Base-by-base conservation (phyloP, 1,140 invertebrate genomes). In the Drosophila tsacasi region DNA sequence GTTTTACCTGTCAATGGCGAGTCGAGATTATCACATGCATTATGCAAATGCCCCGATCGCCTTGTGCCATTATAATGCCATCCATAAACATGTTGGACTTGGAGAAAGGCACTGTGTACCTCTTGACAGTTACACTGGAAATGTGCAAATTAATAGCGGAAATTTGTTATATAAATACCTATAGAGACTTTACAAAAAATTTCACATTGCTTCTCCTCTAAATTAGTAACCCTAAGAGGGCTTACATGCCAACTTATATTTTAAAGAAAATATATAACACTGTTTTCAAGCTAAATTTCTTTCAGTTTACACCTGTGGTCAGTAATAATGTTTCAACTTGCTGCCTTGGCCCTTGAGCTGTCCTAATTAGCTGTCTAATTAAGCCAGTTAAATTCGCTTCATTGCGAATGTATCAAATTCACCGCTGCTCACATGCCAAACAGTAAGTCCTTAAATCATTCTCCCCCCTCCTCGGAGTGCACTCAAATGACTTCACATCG, bases 301-400 rank as follows among this genome's bases (percentile, higher is more conserved):
- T 54, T 23, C 35, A 39, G 35, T 57, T 23, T 25, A 25, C 47
- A n/a, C 15, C 6, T 57, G 2, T 6, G 15, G 42, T 8, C 30
- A n/a, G 40, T 27, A 19, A 60, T 47, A 10, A 27, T 7, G 21
- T 19, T n/a, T 12, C 27, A 49, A 9, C 4, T 5, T 10, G 9
- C 1, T 25, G 19, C 21, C 15, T 17, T 27, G 32, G 3, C 21
- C 50, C 35, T 21, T 71, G 44, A 37, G 21, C 54, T 21, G 2
- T 12, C 1, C 46, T 65, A 75, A 69, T 79, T 75, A 65, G 49
- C 62, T 63, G 35, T 12, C 59, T 52, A 52, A 78, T 81, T 81
- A 68, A 44, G 57, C 42, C 44, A 40, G 13, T 35, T 23, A 32
- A 35, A 49, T 37, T 35, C 21, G 23, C 17, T 25, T 10, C 19